These are phyloP conservation scores for Leptinotarsa rubiginosa DNA, from an alignment of 2,888 invertebrate genomes.

Conservation along the genomic window DNA sequence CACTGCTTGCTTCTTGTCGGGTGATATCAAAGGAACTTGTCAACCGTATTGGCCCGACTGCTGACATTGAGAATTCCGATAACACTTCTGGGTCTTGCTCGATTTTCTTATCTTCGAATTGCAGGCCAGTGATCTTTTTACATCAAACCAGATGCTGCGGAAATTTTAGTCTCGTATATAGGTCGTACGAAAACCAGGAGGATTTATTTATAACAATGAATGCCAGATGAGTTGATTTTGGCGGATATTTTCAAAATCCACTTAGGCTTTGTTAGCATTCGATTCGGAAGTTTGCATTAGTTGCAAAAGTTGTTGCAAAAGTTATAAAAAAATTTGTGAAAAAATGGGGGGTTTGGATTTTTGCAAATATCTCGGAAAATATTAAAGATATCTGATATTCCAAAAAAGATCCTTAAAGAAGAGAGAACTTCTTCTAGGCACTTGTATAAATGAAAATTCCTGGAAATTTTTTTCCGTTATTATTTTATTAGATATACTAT, in stretches of 20 bases:
- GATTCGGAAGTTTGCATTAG: neutral
- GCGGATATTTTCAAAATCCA: too few relatives aligned
- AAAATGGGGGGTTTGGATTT: too few relatives aligned
- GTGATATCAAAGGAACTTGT: neutral
- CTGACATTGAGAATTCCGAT: constrained; percentile 5
- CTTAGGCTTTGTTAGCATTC: too few relatives aligned
- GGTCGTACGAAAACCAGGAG: neutral
- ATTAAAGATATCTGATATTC: too few relatives aligned
- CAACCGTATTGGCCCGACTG: neutral
- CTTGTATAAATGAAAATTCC: too few relatives aligned
- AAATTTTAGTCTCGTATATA: neutral
- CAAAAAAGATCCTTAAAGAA: too few relatives aligned
- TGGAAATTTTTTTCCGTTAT: too few relatives aligned
- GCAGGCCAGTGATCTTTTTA: neutral
- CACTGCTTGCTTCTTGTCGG: neutral
- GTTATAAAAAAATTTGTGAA: too few relatives aligned
- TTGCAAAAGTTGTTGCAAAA: too few relatives aligned
- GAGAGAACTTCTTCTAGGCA: too few relatives aligned
- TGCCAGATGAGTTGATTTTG: neutral
- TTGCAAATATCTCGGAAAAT: too few relatives aligned
- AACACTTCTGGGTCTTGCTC: neutral
- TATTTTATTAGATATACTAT: too few relatives aligned
- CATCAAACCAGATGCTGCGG: neutral
- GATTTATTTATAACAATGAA: neutral
- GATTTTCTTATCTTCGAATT: neutral